phyloP scores from a whole-genome alignment of 2,888 invertebrate genomes.

The Epistrophe eligans region DNA sequence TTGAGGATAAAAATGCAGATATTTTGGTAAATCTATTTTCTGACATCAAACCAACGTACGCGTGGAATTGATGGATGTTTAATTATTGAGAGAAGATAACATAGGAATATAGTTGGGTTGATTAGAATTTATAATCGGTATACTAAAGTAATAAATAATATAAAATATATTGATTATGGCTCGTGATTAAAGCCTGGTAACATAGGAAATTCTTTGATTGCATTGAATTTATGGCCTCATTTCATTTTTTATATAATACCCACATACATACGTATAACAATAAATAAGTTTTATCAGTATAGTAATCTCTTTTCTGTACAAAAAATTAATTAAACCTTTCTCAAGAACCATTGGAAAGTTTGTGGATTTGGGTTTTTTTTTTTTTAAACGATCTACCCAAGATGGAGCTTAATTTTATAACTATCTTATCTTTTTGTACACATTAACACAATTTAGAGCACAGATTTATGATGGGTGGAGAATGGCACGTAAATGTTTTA shows the following conservation, averaged over 20 bases:
- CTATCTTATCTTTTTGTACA: too few relatives aligned
- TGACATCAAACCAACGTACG: not conserved
- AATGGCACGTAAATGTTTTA: too few relatives aligned
- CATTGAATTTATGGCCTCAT: not conserved
- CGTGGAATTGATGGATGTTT: too few relatives aligned
- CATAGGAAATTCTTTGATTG: not conserved
- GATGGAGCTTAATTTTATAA: too few relatives aligned
- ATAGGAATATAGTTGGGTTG: not conserved
- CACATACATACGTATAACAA: not conserved
- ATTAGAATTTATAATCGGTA: too few relatives aligned
- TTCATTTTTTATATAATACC: too few relatives aligned
- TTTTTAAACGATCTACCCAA: not conserved
- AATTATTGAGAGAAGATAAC: not conserved
- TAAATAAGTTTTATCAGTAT: not conserved
- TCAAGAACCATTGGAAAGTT: not conserved
- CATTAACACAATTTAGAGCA: too few relatives aligned
- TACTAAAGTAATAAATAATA: not conserved
- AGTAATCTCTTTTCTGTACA: not conserved
- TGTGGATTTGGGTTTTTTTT: not conserved
- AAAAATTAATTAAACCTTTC: not conserved
- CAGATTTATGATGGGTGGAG: too few relatives aligned
- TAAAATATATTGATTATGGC: not conserved
- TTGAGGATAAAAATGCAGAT: not conserved
- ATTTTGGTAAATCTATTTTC: not conserved
- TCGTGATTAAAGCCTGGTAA: constrained; percentile 10